These are phyloP conservation scores for Hoplostethus mediterraneus DNA, from an alignment of 2,797 vertebrate genomes.

Conservation along the genomic window DNA sequence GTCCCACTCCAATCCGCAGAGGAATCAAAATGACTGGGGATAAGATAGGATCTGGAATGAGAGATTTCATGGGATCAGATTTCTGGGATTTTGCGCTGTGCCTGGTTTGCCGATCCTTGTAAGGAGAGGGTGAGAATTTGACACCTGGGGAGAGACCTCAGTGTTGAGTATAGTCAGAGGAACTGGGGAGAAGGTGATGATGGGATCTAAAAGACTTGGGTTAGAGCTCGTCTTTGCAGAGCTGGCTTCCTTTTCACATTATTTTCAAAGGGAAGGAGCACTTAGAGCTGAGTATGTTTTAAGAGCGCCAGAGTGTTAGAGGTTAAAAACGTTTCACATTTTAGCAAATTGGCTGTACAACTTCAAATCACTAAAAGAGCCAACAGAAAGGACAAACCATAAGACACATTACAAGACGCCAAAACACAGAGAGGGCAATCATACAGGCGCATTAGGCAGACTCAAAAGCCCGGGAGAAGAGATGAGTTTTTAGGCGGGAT, in stretches of 20 bases:
- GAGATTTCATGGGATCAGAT: conserved; percentile 31
- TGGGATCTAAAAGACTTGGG: neutral
- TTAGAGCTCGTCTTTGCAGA: neutral
- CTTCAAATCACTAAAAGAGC: too few species aligned
- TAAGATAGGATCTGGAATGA: conserved; percentile 50
- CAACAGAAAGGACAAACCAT: too few species aligned
- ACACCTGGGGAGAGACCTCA: conserved; percentile 29
- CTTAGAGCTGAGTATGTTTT: neutral
- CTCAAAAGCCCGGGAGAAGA: too few species aligned
- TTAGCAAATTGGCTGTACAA: neutral
- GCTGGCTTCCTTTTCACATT: neutral
- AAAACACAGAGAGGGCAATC: too few species aligned
- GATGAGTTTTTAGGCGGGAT: too few species aligned
- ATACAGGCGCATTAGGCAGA: too few species aligned
- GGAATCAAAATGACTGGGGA: conserved; percentile 18
- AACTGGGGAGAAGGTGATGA: neutral
- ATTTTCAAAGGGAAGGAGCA: conserved; percentile 5
- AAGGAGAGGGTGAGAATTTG: conserved; percentile 32
- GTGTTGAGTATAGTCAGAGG: neutral
- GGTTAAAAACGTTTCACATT: conserved; percentile 22
- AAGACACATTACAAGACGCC: too few species aligned
- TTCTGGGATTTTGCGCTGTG: conserved; percentile 11
- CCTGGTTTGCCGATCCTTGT: conserved; percentile 1
- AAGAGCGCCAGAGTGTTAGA: neutral
- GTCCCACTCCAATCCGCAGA: conserved; percentile 25